Base-by-base conservation (phyloP, 2,888 invertebrate species). In the Lithophane ornitopus region DNA sequence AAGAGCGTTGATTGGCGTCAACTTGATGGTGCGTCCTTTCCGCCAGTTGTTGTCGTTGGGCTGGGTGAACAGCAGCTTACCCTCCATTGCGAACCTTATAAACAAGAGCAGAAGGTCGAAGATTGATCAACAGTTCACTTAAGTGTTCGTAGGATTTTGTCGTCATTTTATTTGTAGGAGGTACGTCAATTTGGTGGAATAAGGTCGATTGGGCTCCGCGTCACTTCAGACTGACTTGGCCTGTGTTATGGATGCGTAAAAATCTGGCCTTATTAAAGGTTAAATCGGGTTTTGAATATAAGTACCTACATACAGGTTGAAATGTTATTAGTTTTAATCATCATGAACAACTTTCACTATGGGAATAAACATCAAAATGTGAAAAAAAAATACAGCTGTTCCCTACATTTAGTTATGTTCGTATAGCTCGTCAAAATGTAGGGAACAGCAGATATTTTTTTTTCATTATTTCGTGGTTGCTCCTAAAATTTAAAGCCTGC, bases 21-120 rank as follows among this genome's bases (percentile, higher is more conserved):
- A 97, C 95, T 99, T 99, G 90, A 98, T 98, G 76, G 98, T 98
- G 89, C 98, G 97, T 85, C 98, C 98, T 93, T 98, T 98, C 89
- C 98, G 97, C 98, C 98, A 98, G 94, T 98, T 98, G 95, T 98
- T 98, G 95, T 99, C 99, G 74, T 98, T 98, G 62, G 99, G 98
- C 94, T 98, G 98, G 61, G 98, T 98, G 93, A 98, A 98, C 88
- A 98, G 96, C 89, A 99, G 96, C 93, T 98, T 98, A 78, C 99
- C 99, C 94, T 99, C 99, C 95, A 99, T 97, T 85, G 98, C 98
- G 93, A 99, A 99, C 93, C 98, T 97, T 89, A 87, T 85, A 58
- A 79, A 84, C 76, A 90, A 85, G 22, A 68, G 6, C 19, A 89
- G 73, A 91, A 61, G 80, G 81, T 71, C 68, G 74, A 85, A 80